A percentile compares a stretch with the other conserved stretches of the same genome.
These are phyloP conservation scores for Leptinotarsa undecemlineata DNA, from an alignment of 1,140 invertebrate genomes.

Conservation along the genomic window DNA sequence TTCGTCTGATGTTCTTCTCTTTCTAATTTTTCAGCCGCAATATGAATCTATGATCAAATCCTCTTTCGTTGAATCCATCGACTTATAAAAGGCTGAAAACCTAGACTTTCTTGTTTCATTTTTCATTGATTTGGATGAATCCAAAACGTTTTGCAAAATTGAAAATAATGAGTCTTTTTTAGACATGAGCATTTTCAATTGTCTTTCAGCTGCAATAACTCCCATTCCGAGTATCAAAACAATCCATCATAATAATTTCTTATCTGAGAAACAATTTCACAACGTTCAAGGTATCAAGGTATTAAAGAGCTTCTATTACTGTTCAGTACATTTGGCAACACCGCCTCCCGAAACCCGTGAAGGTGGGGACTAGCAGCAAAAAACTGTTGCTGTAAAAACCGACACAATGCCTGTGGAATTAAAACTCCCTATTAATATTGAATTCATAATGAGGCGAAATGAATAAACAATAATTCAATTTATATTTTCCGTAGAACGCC, in stretches of 20 bases:
- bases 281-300: not conserved
- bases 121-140: constrained; percentile 9
- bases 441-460: too few relatives aligned
- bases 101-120: not conserved
- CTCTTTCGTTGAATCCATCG: not conserved
- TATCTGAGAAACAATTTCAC: constrained; percentile 7
- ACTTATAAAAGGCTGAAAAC: constrained; percentile 8
- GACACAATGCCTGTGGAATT: not conserved
- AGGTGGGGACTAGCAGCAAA: not conserved
- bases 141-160: constrained; percentile 10
- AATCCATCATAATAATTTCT: not conserved
- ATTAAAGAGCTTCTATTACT: not conserved
- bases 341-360: constrained; percentile 6
- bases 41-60: constrained; percentile 4
- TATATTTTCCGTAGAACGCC: too few relatives aligned
- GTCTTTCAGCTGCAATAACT: constrained; percentile 9
- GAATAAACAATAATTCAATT: too few relatives aligned
- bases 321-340: constrained; percentile 23
- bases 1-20: not conserved
- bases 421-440: too few relatives aligned
- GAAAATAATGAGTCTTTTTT: constrained; percentile 14
- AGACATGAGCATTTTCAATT: constrained; percentile 11
- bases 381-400: not conserved
- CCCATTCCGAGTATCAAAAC: constrained; percentile 10
- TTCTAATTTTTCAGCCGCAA: constrained; percentile 4